Percentiles rank a stretch among this genome's conserved stretches.
phyloP scores from a whole-genome alignment of 1,140 invertebrate genomes.

The Pseudomyrmex cubaensis region DNA sequence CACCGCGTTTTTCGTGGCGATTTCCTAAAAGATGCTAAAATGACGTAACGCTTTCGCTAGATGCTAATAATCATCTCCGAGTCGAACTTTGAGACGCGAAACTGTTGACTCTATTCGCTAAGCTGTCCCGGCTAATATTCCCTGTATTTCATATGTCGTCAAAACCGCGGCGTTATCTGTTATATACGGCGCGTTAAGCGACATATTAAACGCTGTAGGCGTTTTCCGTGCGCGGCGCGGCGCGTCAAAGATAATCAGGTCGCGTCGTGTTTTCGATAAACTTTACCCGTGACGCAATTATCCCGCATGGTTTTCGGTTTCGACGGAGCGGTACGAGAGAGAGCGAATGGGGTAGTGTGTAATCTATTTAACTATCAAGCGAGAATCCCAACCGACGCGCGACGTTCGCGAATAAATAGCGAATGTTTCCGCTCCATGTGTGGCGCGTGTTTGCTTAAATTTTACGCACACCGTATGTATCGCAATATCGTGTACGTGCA shows the following conservation, averaged over 20 bases:
- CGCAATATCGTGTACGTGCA: not conserved
- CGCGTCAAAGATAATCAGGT: conserved; percentile 55
- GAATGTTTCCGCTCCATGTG: not conserved
- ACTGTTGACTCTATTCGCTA: conserved; percentile 10
- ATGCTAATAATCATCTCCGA: conserved; percentile 8
- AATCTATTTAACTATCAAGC: conserved; percentile 43
- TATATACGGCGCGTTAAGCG: not conserved
- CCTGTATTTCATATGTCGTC: conserved; percentile 39
- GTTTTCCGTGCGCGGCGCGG: conserved; percentile 19
- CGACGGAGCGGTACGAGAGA: not conserved
- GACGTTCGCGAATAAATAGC: conserved; percentile 36
- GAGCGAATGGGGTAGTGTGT: conserved; percentile 12
- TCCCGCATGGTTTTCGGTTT: conserved; percentile 38
- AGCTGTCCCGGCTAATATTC: not conserved
- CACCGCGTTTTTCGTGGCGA: not conserved
- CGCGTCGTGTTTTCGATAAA: conserved; percentile 47
- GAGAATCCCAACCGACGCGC: conserved; percentile 5
- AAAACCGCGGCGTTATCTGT: conserved; percentile 5
- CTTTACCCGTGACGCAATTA: conserved; percentile 50
- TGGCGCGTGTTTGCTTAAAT: not conserved
- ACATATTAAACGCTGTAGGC: conserved; percentile 48
- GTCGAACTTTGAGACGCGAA: conserved; percentile 6
- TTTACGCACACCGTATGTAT: not conserved
- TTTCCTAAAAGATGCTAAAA: not conserved
- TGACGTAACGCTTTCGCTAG: conserved; percentile 13